These are phyloP conservation scores for Monoplex corrugatus DNA, from an alignment of 2,888 invertebrate genomes.

Conservation along the genomic window DNA sequence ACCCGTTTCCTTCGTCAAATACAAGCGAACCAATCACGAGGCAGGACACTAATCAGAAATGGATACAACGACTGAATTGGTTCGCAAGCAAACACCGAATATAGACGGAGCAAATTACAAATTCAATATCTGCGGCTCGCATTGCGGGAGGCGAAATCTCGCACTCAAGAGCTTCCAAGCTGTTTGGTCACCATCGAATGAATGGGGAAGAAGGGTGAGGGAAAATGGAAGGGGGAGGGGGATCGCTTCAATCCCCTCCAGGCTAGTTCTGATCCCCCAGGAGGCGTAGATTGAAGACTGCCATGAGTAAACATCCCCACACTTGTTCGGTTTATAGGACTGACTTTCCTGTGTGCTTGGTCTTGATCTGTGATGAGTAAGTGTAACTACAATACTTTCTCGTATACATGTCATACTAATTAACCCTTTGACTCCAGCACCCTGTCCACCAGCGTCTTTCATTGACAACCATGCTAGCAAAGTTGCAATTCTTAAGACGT, in stretches of 20 bases:
- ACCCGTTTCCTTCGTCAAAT: slow-evolving; percentile 4
- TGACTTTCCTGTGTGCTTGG: slow-evolving; percentile 33
- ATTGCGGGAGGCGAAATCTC: slow-evolving; percentile 42
- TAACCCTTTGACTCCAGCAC: no score
- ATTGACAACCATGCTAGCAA: neutral
- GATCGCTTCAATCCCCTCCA: neutral
- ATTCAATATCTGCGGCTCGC: slow-evolving; percentile 37
- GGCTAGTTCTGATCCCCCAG: neutral
- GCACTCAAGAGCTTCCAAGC: neutral
- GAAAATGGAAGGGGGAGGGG: no score
- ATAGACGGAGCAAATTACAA: slow-evolving; percentile 28
- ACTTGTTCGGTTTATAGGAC: slow-evolving; percentile 8
- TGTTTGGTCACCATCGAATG: slow-evolving; percentile 39
- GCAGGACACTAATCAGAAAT: slow-evolving; percentile 26
- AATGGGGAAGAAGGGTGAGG: neutral
- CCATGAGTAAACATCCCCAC: neutral
- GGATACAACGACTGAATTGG: slow-evolving; percentile 30
- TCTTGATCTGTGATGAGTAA: neutral
- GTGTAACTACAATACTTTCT: neutral
- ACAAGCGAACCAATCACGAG: slow-evolving; percentile 1
- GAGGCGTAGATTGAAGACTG: neutral
- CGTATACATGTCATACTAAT: neutral
- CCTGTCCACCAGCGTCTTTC: neutral
- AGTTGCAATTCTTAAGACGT: neutral
- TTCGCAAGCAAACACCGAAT: slow-evolving; percentile 21